phyloP scores from a whole-genome alignment of 2,888 invertebrate genomes.

The Amblyjoppa proteus region DNA sequence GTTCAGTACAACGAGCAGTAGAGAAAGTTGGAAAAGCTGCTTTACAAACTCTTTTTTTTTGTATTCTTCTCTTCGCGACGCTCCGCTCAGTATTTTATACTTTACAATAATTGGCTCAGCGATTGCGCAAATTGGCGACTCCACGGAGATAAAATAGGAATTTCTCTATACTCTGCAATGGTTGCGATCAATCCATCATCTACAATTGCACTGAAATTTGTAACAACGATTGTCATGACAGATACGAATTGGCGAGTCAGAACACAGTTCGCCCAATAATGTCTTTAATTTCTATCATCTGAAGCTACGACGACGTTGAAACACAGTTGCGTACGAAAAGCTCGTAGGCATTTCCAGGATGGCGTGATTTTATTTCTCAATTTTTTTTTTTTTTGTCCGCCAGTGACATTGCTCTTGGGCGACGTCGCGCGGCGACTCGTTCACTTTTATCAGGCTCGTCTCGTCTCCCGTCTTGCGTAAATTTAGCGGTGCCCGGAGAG shows the following conservation, averaged over 20 bases:
- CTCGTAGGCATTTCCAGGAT: not conserved
- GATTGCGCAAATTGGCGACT: not conserved
- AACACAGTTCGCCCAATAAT: no score
- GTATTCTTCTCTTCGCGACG: not conserved
- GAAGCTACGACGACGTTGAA: not conserved
- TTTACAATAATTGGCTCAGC: not conserved
- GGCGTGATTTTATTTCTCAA: not conserved
- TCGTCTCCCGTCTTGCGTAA: constrained; percentile 71
- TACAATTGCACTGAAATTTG: no score
- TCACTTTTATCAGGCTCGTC: constrained; percentile 65
- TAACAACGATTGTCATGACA: no score
- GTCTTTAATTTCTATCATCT: no score
- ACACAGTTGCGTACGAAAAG: not conserved
- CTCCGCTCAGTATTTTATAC: not conserved
- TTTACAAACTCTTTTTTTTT: not conserved
- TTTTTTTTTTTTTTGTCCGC: constrained; percentile 26
- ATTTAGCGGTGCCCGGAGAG: constrained; percentile 73
- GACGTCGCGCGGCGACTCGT: constrained; percentile 29
- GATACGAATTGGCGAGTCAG: no score
- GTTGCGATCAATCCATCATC: no score
- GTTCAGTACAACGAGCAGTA: not conserved
- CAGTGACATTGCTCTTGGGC: constrained; percentile 56
- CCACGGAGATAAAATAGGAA: not conserved
- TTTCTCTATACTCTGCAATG: no score
- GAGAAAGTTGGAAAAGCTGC: not conserved